Evolutionary conservation across 2,888 invertebrate species (phyloP).

Genomic region (Drosophila picticornis): DNA sequence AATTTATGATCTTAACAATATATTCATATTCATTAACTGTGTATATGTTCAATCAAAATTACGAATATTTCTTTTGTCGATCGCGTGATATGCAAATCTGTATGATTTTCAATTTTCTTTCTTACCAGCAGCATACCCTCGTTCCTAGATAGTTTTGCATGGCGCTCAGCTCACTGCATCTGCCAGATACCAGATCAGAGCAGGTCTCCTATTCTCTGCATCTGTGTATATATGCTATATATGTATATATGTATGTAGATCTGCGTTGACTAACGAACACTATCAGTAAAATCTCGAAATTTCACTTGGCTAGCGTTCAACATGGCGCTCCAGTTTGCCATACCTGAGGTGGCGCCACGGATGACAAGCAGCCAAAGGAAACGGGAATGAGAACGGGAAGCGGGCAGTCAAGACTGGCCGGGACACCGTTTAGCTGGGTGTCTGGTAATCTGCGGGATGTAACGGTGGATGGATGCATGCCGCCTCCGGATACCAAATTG

Average conservation of each 20-base stretch:
- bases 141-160: not conserved
- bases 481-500: slow-evolving; percentile 62
- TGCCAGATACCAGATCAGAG: slow-evolving; percentile 1
- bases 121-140: not conserved
- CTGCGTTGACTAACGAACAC: slow-evolving; percentile 64
- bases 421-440: slow-evolving; percentile 61
- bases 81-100: not conserved
- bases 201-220: not conserved
- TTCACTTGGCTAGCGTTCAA: slow-evolving; percentile 74
- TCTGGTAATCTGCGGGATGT: slow-evolving; percentile 33
- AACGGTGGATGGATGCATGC: slow-evolving; percentile 6
- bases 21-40: too few relatives aligned
- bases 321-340: slow-evolving; percentile 20
- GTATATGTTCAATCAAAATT: not conserved
- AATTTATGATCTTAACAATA: not conserved
- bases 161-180: slow-evolving; percentile 11
- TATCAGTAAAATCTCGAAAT: slow-evolving; percentile 72
- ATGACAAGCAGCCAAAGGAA: slow-evolving; percentile 43
- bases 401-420: slow-evolving; percentile 15
- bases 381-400: not conserved
- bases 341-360: slow-evolving; percentile 31
- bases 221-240: not conserved
- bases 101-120: not conserved
- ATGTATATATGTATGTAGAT: not conserved
- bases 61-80: not conserved